Base-by-base conservation (phyloP, 2,797 vertebrate species). In the Sarcoramphus papa region DNA sequence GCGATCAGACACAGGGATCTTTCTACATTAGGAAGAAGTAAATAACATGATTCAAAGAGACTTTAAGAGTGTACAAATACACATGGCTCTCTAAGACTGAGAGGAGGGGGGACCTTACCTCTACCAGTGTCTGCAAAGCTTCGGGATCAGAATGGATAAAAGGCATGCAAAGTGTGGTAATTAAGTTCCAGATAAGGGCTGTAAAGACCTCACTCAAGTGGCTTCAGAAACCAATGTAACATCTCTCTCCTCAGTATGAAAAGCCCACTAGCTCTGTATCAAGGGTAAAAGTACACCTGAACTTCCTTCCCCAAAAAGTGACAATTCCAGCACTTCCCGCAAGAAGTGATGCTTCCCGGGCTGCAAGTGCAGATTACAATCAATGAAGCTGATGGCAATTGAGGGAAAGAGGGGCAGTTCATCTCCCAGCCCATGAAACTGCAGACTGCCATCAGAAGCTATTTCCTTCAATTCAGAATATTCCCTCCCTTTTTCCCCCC, bases 401-500 rank as follows among this genome's bases (percentile, higher is more conserved):
- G 95, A 96, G 83, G 64, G 48, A 80, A 82, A 97, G 94, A 88
- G 75, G 95, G 94, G 89, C 95, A 92, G 93, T 74, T 93, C 95
- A 88, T 98, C 95, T 96, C 74, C 80, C 62, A 76, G 79, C 64
- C 95, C 92, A 43, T 91, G 79, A 97, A 97, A 97, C 84, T 97
- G 94, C 94, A 94, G 84, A 68, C 92, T 95, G 68, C 92, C 81
- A 96, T 94, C 93, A 97, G 85, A 97, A 95, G 93, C 91, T 86
- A 96, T 96, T 97, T 98, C 96, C 96, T 95, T 92, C 91, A 78
- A 97, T 97, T 97, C 94, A 96, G 85, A 95, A 81, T 78, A 95
- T 93, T 90, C 92, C 93, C 93, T 97, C 95, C 93, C 88, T 96
- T 94, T 83, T 77, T 83, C 45, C 85, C 37, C 75, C 75, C 64